Base-by-base conservation (phyloP, 2,888 invertebrate species). In the Ichneumoninae sp. region DNA sequence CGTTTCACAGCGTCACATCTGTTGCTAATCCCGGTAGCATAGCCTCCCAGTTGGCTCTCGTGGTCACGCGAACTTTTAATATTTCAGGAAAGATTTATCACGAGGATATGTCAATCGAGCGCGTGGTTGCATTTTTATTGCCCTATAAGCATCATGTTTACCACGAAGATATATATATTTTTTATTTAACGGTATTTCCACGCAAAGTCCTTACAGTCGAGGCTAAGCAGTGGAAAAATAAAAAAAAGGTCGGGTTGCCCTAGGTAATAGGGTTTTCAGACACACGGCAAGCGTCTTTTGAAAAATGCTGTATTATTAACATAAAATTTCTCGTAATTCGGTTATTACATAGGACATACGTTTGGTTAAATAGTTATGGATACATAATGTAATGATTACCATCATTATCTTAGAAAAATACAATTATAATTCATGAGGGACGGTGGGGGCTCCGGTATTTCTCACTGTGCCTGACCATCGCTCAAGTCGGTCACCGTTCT, bases 31-130 rank as follows among this genome's bases (percentile, higher is more conserved):
- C 52, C 52, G 52, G 8, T 7, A n/a, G 19, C 16, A 33, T 19
- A 44, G 36, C 33, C 26, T 5, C 36, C n/a, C 36, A 13, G 13
- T 50, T 22, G 44, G 19, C 8, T 36, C 33, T 44, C 60, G 66
- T 30, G 52, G 77, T 68, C 82, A 77, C 78, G 86, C 80, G n/a
- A 71, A 44, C 26, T 54, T 71, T 86, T 50, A 82, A 86, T 83
- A 75, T 83, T 87, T 85, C 65, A 87, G 26, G 77, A 69, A 69
- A 83, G 85, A 87, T 87, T 36, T 52, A 33, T 78, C 71, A 62
- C 54, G 16, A 57, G 22, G 82, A 84, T 82, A 86, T 76, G 80
- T 44, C 40, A 57, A 74, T 66, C 10, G 54, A 8, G 66, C 13
- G 19, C 36, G 66, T 3, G 10, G 4, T 47, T 70, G 52, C 75